Conservation (phyloP, 2,113 vertebrate species). For the Salvator merianae region DNA sequence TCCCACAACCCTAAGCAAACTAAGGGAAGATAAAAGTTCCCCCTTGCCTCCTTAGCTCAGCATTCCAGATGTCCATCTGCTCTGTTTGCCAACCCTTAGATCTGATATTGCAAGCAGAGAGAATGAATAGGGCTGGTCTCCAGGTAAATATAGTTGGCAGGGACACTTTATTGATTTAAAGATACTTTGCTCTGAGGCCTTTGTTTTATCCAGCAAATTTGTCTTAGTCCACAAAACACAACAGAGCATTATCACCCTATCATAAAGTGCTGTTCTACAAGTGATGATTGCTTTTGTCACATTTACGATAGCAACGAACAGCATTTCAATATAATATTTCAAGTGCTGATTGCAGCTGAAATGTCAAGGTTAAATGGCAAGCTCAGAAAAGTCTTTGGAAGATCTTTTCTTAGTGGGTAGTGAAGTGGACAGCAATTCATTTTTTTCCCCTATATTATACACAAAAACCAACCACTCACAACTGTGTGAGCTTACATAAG, state of each 20-base stretch:
- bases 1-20: background rate
- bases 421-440: background rate
- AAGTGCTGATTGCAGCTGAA: background rate
- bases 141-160: background rate
- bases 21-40: background rate
- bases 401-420: background rate
- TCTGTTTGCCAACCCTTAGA: background rate
- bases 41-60: background rate
- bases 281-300: background rate
- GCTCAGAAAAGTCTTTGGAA: background rate
- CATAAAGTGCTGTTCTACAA: background rate
- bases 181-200: background rate
- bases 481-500: background rate
- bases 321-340: background rate
- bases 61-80: too few relatives aligned
- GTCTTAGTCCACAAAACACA: background rate
- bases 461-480: background rate
- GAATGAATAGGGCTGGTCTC: background rate
- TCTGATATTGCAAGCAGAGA: background rate
- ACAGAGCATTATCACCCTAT: background rate
- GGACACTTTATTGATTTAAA: background rate
- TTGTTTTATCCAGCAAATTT: background rate
- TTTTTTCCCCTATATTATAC: background rate
- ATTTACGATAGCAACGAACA: slow-evolving; percentile 4
- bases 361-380: slow-evolving; percentile 23